A percentile compares a stretch with the other conserved stretches of the same genome.
These are phyloP conservation scores for Pharmacophagus antenor DNA, from an alignment of 2,888 invertebrate species.

Conservation along the genomic window DNA sequence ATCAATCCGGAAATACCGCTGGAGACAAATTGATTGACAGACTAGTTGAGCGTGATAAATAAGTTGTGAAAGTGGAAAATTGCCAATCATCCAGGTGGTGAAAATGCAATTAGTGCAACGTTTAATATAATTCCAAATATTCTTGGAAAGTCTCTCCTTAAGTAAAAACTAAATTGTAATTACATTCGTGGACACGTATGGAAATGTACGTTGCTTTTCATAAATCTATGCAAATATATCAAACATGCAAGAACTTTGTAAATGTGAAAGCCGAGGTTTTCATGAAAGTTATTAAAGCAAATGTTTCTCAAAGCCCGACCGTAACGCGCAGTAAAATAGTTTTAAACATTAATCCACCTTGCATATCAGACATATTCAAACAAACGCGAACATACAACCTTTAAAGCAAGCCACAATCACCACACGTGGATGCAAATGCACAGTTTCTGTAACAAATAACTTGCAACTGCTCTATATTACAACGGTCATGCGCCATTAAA, in stretches of 20 bases:
- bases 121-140: too few relatives aligned
- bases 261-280: not conserved
- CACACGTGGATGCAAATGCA: slow-evolving; percentile 19
- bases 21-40: too few relatives aligned
- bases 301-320: not conserved
- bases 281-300: not conserved
- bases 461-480: slow-evolving; percentile 26
- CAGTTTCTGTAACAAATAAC: slow-evolving; percentile 25
- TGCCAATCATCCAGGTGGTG: too few relatives aligned
- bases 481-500: slow-evolving; percentile 27
- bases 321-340: not conserved
- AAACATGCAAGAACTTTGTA: not conserved
- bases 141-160: too few relatives aligned
- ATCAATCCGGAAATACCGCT: too few relatives aligned
- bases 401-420: slow-evolving; percentile 21
- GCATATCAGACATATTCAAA: slow-evolving; percentile 13
- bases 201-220: too few relatives aligned
- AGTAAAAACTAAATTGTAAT: too few relatives aligned
- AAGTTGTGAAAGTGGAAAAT: too few relatives aligned
- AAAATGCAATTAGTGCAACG: too few relatives aligned
- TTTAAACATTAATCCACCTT: slow-evolving; percentile 6
- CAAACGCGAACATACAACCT: slow-evolving; percentile 3
- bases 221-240: not conserved
- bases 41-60: too few relatives aligned
- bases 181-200: too few relatives aligned